phyloP scores from a whole-genome alignment of 2,888 invertebrate genomes.

The Hemithea aestivaria region DNA sequence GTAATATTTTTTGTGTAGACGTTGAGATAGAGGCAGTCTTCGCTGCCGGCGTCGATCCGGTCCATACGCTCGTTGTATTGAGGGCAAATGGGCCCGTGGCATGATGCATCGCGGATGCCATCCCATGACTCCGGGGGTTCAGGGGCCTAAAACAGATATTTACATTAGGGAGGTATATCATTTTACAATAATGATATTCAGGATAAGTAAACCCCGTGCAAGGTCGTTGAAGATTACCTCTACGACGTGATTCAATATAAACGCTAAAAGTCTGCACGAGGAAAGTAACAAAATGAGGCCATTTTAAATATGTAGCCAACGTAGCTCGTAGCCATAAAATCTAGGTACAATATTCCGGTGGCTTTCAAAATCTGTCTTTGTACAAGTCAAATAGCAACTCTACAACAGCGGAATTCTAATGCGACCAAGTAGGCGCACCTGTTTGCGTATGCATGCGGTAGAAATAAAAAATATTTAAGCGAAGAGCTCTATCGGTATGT shows the following conservation, averaged over 20 bases:
- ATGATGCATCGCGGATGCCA: constrained; percentile 56
- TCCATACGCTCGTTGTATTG: constrained; percentile 71
- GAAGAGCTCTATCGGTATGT: constrained; percentile 32
- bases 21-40: constrained; percentile 85
- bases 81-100: constrained; percentile 66
- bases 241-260: too few relatives aligned
- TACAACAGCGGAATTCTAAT: constrained; percentile 38
- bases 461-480: constrained; percentile 36
- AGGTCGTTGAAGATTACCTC: too few relatives aligned
- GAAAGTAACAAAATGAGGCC: constrained; percentile 6
- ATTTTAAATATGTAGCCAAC: constrained; percentile 9
- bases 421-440: constrained; percentile 21
- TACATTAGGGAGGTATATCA: neutral
- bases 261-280: neutral
- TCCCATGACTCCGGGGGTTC: constrained; percentile 60
- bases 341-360: constrained; percentile 6
- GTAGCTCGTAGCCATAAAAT: constrained; percentile 8
- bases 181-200: too few relatives aligned
- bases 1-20: constrained; percentile 74
- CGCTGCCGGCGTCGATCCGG: constrained; percentile 73
- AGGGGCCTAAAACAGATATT: constrained; percentile 49
- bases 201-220: too few relatives aligned
- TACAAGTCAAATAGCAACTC: constrained; percentile 28
- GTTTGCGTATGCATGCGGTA: constrained; percentile 34
- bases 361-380: constrained; percentile 21